Evolutionary conservation across 1,140 invertebrate genomes (phyloP), one percentile per base, ranked within the genome.

Genomic region (Drosophila arizonae): DNA sequence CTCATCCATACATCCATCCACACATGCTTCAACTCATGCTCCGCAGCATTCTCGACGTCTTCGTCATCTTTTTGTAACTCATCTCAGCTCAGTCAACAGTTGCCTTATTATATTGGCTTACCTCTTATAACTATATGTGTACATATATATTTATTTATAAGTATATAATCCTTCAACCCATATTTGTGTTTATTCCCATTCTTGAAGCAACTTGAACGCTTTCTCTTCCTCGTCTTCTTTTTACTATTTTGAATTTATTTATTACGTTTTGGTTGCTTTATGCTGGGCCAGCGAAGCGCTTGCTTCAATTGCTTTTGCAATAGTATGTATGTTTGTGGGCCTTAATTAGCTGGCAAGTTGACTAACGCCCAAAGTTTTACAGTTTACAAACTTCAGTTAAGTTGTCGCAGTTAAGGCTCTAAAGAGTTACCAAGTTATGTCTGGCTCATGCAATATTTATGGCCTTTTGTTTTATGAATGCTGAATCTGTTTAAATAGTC

Each of bases 41-140:
- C 30, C 50, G 33, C 33, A 17, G 41, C 51, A 56, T 61, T 17
- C 48, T 28, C 70, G 15, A 30, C 9, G 6, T 41, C 41, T 63
- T 58, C 56, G 13, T 60, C 43, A 61, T 77, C 24, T 55, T 50
- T 17, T 28, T 26, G 46, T 65, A 33, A 17, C 60, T 48, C 56
- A 64, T 60, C 50, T 54, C 48, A 50, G 77, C 51, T 52, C 33
- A 60, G 62, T 62, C 58, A 62, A 60, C 64, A 60, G 50, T 56
- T 48, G 65, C 52, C 57, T 46, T 61, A 76, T 79, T 84, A 67
- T 79, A 54, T 61, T 64, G 63, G 50, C 46, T 56, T 69, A 48
- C 60, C 62, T 70, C 63, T 46, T 28, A 24, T 30, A 61, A 30
- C 8, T 33, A 41, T 68, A 55, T 73, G 17, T 17, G 17, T 17